Base-by-base conservation (phyloP, 2,888 invertebrate species). In the Priocnemis perturbator region DNA sequence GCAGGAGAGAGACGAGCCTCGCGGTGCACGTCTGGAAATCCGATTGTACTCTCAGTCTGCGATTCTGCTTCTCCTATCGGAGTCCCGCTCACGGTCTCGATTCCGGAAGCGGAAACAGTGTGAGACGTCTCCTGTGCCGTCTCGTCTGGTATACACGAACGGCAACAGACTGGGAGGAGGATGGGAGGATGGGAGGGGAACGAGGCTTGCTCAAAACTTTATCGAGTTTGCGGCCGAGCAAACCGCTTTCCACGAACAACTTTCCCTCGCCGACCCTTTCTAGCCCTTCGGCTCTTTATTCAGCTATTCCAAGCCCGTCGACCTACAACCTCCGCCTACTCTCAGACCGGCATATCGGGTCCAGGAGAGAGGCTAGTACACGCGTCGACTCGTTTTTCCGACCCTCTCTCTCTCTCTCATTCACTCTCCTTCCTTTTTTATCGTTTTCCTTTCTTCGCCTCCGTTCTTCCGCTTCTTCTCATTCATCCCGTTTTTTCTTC, bases 171-270 rank as follows among this genome's bases (percentile, higher is more conserved):
- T 50, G 62, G 61, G 15, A 37, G 44, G 19, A 59, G 3, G 17
- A 20, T 47, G 47, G 53, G 21, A 3, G 21, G 57, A 37, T 9
- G 2, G 23, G 21, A 2, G 21, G 21, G 55, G n/a, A 37, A 11
- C 37, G 21, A 23, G 57, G 45, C 74, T 73, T 74, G 76, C 78
- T 82, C 80, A 75, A 84, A 87, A 87, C 84, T 87, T 88, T 85
- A 87, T 87, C 86, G 87, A 87, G 85, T 87, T 87, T 86, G 86
- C 79, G 85, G 84, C 81, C 83, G 81, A 83, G 73, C 80, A 79
- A 84, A 76, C 83, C 82, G 85, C 80, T 85, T 85, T 83, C 79
- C 77, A 83, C 82, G 78, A 81, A 83, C 83, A 86, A 87, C 87
- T 86, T 85, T 84, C 73, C 67, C 64, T 67, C 69, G 64, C 69